Conservation (phyloP, 1,140 invertebrate genomes). For the Chionoecetes opilio region DNA sequence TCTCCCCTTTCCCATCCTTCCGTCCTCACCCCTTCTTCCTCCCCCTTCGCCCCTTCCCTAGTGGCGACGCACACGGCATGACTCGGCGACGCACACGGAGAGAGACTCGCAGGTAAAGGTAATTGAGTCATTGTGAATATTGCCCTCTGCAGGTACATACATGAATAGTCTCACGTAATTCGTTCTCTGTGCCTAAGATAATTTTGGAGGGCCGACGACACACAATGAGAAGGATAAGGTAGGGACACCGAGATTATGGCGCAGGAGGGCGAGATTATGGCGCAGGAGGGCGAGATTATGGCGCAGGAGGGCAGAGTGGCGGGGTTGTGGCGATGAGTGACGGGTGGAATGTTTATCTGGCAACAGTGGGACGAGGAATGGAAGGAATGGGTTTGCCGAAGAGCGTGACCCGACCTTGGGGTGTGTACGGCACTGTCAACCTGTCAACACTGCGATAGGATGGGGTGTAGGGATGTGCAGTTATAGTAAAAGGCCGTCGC, state of each 20-base stretch:
- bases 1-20: neutral
- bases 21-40: neutral
- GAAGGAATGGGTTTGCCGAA: neutral
- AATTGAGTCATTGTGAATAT: conserved; percentile 66
- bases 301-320: conserved; percentile 1
- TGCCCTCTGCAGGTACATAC: conserved; percentile 55
- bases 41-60: neutral
- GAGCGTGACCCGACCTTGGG: neutral
- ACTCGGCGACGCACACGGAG: too few species aligned
- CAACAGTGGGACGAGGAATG: neutral
- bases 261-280: neutral
- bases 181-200: conserved; percentile 53
- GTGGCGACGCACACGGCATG: neutral
- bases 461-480: too few species aligned
- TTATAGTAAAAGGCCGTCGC: too few species aligned
- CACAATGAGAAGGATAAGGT: neutral
- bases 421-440: too few species aligned
- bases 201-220: conserved; percentile 50
- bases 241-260: conserved; percentile 39
- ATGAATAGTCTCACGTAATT: conserved; percentile 68
- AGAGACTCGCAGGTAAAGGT: too few species aligned
- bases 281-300: conserved; percentile 21
- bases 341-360: neutral
- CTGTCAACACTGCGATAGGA: too few species aligned
- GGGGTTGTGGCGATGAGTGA: conserved; percentile 35